Percentiles rank a stretch among this genome's conserved stretches.
phyloP scores from a whole-genome alignment of 2,113 vertebrate genomes.

The Perca schrenkii region DNA sequence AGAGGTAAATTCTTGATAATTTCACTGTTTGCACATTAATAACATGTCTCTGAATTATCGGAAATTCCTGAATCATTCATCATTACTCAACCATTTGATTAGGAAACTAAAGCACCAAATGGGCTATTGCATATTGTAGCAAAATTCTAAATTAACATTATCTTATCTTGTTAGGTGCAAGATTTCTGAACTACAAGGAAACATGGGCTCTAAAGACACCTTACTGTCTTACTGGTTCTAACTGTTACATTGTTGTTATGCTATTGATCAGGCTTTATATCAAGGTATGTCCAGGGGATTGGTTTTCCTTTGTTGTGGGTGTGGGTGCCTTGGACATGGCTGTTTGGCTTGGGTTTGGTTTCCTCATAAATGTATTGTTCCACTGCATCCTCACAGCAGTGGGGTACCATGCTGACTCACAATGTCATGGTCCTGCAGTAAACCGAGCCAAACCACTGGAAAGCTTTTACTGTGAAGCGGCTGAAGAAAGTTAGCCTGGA shows the following conservation, averaged over 20 bases:
- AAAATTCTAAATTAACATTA: background rate
- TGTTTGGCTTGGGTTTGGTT: slow-evolving; percentile 49
- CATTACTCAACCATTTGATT: background rate
- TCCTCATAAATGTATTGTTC: slow-evolving; percentile 59
- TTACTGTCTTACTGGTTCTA: background rate
- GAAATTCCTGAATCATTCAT: background rate
- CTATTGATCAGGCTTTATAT: background rate
- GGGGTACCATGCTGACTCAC: slow-evolving; percentile 14
- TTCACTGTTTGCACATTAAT: background rate
- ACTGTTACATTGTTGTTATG: background rate
- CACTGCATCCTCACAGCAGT: slow-evolving; percentile 38
- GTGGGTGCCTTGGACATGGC: background rate
- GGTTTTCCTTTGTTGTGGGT: slow-evolving; percentile 11
- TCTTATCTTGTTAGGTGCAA: background rate
- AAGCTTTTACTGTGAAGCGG: slow-evolving; percentile 2
- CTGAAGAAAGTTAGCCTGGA: background rate
- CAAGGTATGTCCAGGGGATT: background rate
- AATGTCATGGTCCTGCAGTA: background rate
- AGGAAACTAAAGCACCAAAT: background rate
- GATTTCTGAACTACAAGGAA: background rate
- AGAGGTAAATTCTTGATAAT: background rate
- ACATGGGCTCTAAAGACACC: background rate
- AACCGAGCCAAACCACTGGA: slow-evolving; percentile 10
- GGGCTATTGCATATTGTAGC: background rate
- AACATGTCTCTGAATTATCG: background rate